These are phyloP conservation scores for Glossosoma conforme DNA, from an alignment of 1,140 invertebrate genomes.

Conservation along the genomic window DNA sequence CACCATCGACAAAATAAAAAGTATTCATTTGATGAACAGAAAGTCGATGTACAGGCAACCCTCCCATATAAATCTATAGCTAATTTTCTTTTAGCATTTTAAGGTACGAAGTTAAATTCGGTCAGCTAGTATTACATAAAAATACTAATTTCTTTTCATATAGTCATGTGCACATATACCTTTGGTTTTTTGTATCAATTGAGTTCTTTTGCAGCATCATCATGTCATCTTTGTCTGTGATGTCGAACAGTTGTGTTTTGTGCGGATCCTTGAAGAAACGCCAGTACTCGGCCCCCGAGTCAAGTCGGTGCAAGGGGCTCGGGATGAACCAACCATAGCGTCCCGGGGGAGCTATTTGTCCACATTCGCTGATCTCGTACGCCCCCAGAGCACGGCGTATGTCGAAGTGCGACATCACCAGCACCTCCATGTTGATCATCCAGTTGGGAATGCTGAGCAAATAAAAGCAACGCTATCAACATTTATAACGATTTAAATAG, in stretches of 20 bases:
- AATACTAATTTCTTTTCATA: too few relatives aligned
- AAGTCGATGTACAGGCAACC: too few relatives aligned
- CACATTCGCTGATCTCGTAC: constrained; percentile 53
- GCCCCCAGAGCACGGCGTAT: constrained; percentile 37
- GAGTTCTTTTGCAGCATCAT: constrained; percentile 34
- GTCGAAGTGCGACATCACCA: constrained; percentile 58
- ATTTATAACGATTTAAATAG: too few relatives aligned
- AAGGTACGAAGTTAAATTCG: too few relatives aligned
- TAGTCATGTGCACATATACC: constrained; percentile 16
- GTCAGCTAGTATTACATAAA: too few relatives aligned
- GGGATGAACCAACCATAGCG: constrained; percentile 73
- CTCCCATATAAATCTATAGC: too few relatives aligned
- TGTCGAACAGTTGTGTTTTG: constrained; percentile 44
- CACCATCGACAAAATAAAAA: too few relatives aligned
- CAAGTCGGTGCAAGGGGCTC: constrained; percentile 34
- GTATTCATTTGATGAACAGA: too few relatives aligned
- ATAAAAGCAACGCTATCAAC: too few relatives aligned
- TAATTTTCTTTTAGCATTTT: too few relatives aligned
- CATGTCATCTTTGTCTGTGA: constrained; percentile 31
- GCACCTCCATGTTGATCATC: constrained; percentile 70
- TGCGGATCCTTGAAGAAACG: constrained; percentile 44
- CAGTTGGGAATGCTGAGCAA: constrained; percentile 48
- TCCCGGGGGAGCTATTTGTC: constrained; percentile 56
- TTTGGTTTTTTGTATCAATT: constrained; percentile 24
- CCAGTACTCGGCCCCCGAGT: constrained; percentile 45